Percentiles rank a stretch among this genome's conserved stretches.
Evolutionary conservation across 2,888 invertebrate genomes (phyloP).

Genomic region (Cryptus armator): DNA sequence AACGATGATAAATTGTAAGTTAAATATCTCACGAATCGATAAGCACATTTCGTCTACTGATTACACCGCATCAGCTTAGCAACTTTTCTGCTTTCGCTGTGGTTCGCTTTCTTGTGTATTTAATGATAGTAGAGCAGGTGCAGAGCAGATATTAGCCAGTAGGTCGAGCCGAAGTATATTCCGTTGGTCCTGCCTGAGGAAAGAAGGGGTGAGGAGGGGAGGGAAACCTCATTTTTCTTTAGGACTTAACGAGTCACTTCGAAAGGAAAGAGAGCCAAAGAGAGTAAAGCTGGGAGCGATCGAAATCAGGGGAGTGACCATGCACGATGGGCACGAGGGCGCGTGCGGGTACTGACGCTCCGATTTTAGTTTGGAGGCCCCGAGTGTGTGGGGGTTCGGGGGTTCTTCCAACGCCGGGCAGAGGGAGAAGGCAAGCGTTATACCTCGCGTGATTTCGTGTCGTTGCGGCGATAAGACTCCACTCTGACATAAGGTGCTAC

Average conservation of each 20-base stretch:
- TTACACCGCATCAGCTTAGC: conserved; percentile 4
- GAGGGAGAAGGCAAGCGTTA: not conserved
- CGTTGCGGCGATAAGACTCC: conserved; percentile 65
- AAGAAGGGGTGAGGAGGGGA: not conserved
- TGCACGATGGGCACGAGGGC: conserved; percentile 64
- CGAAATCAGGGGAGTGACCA: conserved; percentile 70
- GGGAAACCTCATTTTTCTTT: conserved; percentile 64
- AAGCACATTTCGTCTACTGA: conserved; percentile 7
- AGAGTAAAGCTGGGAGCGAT: conserved; percentile 60
- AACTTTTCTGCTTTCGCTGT: not conserved
- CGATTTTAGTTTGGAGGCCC: conserved; percentile 59
- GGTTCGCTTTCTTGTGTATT: conserved; percentile 46
- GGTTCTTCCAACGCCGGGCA: not conserved
- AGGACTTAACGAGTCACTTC: conserved; percentile 68
- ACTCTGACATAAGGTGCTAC: conserved; percentile 57
- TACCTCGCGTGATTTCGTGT: conserved; percentile 68
- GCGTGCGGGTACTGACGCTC: conserved; percentile 60
- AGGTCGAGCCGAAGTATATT: conserved; percentile 36
- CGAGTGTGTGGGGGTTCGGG: conserved; percentile 8
- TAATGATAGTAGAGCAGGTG: conserved; percentile 56
- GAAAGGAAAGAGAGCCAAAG: conserved; percentile 37
- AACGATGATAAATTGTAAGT: not conserved
- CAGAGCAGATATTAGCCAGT: conserved; percentile 57
- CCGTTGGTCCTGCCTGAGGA: not conserved
- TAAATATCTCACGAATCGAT: not conserved